Evolutionary conservation across 2,797 vertebrate species (phyloP), one percentile per base, ranked within the genome.

Genomic region (Heteromormyrus szaboi): DNA sequence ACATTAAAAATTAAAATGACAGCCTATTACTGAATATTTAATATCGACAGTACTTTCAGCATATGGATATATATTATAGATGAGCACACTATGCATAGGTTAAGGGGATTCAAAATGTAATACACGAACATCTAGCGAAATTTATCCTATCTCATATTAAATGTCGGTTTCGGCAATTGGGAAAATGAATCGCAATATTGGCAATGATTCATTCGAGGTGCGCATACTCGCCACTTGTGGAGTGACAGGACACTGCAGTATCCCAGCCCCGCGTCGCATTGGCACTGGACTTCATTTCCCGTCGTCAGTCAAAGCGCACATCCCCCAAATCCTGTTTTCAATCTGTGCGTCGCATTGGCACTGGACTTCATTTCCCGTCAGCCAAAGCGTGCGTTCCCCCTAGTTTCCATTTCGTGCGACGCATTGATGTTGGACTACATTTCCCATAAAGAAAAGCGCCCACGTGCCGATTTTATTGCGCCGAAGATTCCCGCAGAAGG

Each of bases 321-420:
- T 37, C 68, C 12, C 29, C 68, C 68, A 37, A 72, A 2, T 14
- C 68, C 68, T 72, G 29, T 41, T 72, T 72, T 33, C 14, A 72
- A 72, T 72, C 68, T 72, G 68, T 72, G 29, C 87, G 50, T 51
- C 14, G 72, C 72, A 29, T 22, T 44, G 50, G 3, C 76, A 17
- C 48, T 29, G 46, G 33, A 88, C 87, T 44, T 22, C 1, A 88
- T 81, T 81, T 88, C 87, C 87, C 33, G 51, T 88, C 50, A 22
- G 76, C 3, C 41, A 50, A 54, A 50, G 62, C 87, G 65, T 3
- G 17, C 37, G 2, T 79, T 41, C 19, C 33, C 19, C 33, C 33
- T 44, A 2, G 72, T 79, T 79, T 19, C 33, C 72, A 46, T n/a
- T 81, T 2, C 8, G 41, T 9, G 19, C 51, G 68, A 29, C 17